These are phyloP conservation scores for Haemorhous mexicanus DNA, from an alignment of 2,113 vertebrate species.

Conservation along the genomic window DNA sequence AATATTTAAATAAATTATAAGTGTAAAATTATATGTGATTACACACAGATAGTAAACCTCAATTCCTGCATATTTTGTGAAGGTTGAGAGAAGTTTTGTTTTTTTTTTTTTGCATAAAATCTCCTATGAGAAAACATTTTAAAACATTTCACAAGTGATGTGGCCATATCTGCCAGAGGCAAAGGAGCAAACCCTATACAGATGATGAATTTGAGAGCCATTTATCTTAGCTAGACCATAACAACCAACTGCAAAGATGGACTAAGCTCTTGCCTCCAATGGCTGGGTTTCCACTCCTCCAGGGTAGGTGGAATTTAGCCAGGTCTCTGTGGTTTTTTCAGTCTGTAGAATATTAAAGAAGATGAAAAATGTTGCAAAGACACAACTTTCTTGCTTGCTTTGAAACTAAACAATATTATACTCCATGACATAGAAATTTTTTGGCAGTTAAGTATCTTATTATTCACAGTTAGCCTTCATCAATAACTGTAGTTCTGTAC, in stretches of 20 bases:
- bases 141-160: neutral
- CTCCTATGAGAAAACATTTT: neutral
- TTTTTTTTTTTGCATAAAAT: neutral
- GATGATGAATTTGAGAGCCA: neutral
- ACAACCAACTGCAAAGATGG: neutral
- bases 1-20: neutral
- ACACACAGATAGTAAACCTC: neutral
- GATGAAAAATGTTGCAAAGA: neutral
- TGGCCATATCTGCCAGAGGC: neutral
- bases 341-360: neutral
- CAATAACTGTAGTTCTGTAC: neutral
- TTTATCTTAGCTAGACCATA: neutral
- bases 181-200: neutral
- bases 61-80: neutral
- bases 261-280: neutral
- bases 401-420: neutral
- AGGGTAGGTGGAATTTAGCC: neutral
- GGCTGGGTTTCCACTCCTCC: neutral
- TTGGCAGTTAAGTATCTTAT: neutral
- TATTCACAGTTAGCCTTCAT: neutral
- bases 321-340: neutral
- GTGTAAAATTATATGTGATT: neutral
- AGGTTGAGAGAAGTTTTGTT: neutral
- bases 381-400: neutral
- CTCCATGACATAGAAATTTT: neutral